Evolutionary conservation across 2,888 invertebrate species (phyloP).

Genomic region (Capitulum mitella): DNA sequence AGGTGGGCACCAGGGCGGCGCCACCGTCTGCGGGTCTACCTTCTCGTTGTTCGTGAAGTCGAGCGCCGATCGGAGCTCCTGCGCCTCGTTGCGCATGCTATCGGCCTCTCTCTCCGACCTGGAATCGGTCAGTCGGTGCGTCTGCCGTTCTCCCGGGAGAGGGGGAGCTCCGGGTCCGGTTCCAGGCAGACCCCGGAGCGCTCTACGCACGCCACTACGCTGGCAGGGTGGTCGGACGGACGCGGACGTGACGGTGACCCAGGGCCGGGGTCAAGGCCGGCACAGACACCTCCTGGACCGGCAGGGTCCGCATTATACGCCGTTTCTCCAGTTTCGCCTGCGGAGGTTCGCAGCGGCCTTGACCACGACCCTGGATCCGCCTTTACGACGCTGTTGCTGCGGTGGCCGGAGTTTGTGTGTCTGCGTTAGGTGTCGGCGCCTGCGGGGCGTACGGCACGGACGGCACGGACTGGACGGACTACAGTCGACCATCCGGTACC

Average conservation of each 20-base stretch:
- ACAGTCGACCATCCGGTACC: slow-evolving; percentile 41
- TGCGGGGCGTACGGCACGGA: no score
- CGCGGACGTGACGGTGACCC: not conserved
- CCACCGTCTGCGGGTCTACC: slow-evolving; percentile 87
- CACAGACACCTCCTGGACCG: no score
- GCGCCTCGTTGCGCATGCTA: not conserved
- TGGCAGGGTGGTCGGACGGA: not conserved
- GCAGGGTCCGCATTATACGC: no score
- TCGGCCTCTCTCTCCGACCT: not conserved
- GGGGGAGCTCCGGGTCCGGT: no score
- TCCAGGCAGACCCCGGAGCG: no score
- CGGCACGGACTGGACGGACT: not conserved
- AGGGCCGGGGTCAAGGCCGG: not conserved
- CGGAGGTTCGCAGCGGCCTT: no score
- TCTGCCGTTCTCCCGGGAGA: no score
- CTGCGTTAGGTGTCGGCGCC: no score
- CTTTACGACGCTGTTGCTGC: no score
- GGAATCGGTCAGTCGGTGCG: not conserved
- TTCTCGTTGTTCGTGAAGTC: slow-evolving; percentile 47
- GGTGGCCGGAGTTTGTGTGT: no score
- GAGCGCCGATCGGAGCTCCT: not conserved
- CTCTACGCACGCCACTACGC: not conserved
- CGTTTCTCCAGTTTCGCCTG: no score
- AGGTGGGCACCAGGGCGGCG: slow-evolving; percentile 84
- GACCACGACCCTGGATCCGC: no score